Evolutionary conservation across 92 coral and sea anemone genomes (phyloP), one percentile per base, ranked within the genome.

Genomic region (Palythoa grandiflora): DNA sequence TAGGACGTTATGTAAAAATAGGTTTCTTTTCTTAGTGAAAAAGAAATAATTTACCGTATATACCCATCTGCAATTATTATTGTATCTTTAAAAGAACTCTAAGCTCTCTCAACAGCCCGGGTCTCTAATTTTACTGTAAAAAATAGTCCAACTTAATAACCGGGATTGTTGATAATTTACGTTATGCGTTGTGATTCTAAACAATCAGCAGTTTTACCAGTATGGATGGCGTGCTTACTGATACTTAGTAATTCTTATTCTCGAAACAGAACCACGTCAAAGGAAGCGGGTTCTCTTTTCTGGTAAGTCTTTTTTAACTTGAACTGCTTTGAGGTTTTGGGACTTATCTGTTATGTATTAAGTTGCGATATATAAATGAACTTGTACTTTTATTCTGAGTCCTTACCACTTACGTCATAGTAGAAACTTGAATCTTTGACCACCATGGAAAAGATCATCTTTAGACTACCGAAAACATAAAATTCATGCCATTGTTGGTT

Each of bases 261-360:
- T 20, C 28, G 6, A 20, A 65, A 48, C 75, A 81, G 86, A 81
- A 81, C 86, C 86, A 66, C 86, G 73, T 81, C 50, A 68, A 48
- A 47, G 52, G 53, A 81, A 81, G 86, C 86, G 86, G 86, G 86
- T 66, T 81, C 86, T 81, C 86, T 81, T 17, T 81, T 44, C 61
- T 65, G 86, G 86, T 81, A 81, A 68, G 75, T 21, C 9, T 6
- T 10, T 9, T 3, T 17, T 17, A 3, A 17, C 8, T 63, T 63
- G 28, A 17, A 7, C 20, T 63, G 28, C 9, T 17, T 63, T 1
- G n/a, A n/a, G 6, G 9, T 17, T n/a, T 21, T n/a, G 70, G 5
- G 9, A n/a, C 6, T 63, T 63, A 8, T 63, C 3, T 35, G 9
- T 36, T 3, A 38, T 36, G 37, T 70, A 15, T 35, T 35, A 35